Evolutionary conservation across 2,888 invertebrate genomes (phyloP).

Genomic region (Ganaspis brasiliensis): DNA sequence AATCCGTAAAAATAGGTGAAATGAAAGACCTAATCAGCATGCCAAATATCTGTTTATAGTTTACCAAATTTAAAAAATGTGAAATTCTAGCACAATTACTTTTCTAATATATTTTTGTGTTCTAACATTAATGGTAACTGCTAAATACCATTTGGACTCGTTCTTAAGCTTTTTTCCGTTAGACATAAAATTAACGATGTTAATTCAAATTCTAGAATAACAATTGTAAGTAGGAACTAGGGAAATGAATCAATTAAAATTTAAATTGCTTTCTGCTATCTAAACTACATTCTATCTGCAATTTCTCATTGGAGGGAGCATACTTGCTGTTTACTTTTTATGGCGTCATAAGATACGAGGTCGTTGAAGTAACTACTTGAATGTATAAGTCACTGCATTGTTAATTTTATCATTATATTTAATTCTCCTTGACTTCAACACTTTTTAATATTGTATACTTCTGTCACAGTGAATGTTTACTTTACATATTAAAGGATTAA

Average conservation of each 20-base stretch:
- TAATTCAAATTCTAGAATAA: not conserved
- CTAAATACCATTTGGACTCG: too few species aligned
- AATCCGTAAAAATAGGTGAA: not conserved
- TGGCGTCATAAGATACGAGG: slow-evolving; percentile 9
- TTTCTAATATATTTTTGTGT: too few species aligned
- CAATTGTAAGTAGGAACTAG: not conserved
- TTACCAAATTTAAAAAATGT: too few species aligned
- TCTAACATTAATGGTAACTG: too few species aligned
- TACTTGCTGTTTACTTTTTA: slow-evolving; percentile 17
- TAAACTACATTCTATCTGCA: slow-evolving; percentile 1
- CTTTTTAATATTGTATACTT: too few species aligned
- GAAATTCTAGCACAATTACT: too few species aligned
- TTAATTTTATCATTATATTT: not conserved
- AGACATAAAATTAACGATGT: not conserved
- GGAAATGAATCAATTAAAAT: slow-evolving; percentile 21
- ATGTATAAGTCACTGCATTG: not conserved
- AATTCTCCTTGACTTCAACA: too few species aligned
- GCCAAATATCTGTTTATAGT: too few species aligned
- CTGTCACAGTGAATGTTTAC: too few species aligned
- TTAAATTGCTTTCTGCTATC: slow-evolving; percentile 10
- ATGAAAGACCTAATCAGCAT: too few species aligned
- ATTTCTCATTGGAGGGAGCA: not conserved
- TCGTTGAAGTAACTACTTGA: not conserved
- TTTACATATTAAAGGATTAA: too few species aligned
- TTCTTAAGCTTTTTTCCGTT: too few species aligned